phyloP scores from a whole-genome alignment of 2,797 vertebrate genomes.

The Peromyscus attwateri region DNA sequence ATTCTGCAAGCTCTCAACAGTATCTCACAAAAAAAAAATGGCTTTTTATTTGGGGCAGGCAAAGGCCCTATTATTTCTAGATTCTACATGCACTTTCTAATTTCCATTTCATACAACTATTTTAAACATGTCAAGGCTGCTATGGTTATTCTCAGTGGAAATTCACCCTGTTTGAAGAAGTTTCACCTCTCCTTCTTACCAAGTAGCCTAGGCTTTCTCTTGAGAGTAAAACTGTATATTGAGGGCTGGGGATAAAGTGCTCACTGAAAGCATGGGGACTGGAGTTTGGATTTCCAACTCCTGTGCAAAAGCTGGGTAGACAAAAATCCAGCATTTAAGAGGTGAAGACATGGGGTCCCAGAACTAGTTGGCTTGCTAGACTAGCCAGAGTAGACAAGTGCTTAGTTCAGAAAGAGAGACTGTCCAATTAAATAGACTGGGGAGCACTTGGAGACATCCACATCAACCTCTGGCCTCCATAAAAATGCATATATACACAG shows the following conservation, averaged over 20 bases:
- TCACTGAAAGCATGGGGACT: not conserved
- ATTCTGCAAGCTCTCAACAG: slow-evolving; percentile 34
- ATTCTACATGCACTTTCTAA: slow-evolving; percentile 52
- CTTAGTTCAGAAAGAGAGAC: not conserved
- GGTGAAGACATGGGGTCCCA: not conserved
- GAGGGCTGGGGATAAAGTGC: not conserved
- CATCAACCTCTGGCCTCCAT: not conserved
- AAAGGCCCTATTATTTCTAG: slow-evolving; percentile 53
- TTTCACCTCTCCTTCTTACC: slow-evolving; percentile 40
- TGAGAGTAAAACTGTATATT: slow-evolving; percentile 40
- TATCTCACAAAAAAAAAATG: slow-evolving; percentile 53
- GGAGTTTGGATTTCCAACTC: not conserved
- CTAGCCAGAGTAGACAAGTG: not conserved
- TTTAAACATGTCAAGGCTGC: slow-evolving; percentile 67
- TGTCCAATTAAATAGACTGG: not conserved
- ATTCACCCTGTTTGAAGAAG: slow-evolving; percentile 61
- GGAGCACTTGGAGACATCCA: not conserved
- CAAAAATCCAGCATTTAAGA: not conserved
- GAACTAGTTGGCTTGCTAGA: not conserved
- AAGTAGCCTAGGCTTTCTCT: slow-evolving; percentile 29
- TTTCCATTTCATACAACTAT: slow-evolving; percentile 67
- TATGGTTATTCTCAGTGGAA: slow-evolving; percentile 54
- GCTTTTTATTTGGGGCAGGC: slow-evolving; percentile 61
- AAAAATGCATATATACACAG: no score
- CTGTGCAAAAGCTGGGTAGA: not conserved